These are phyloP conservation scores for Perithous albicinctus DNA, from an alignment of 2,888 invertebrate species.

Conservation along the genomic window DNA sequence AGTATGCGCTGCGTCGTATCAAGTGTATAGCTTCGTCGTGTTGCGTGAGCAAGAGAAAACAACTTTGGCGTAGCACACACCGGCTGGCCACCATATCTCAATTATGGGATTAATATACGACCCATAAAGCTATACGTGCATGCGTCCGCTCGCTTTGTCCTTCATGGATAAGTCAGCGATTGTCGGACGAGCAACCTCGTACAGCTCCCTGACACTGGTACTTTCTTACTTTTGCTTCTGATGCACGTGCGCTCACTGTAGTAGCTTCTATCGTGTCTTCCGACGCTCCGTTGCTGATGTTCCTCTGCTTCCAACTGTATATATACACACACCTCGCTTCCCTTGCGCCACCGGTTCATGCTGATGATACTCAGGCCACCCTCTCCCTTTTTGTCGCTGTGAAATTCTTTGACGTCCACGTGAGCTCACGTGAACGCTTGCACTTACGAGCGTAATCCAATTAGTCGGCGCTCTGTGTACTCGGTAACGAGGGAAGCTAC, in stretches of 20 bases:
- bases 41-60: constrained; percentile 74
- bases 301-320: background rate
- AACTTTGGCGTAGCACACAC: background rate
- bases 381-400: constrained; percentile 50
- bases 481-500: constrained; percentile 63
- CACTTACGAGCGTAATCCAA: constrained; percentile 78
- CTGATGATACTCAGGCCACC: constrained; percentile 46
- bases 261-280: constrained; percentile 31
- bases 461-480: constrained; percentile 72
- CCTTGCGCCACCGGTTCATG: constrained; percentile 30
- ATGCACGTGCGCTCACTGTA: constrained; percentile 27
- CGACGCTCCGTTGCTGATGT: constrained; percentile 26
- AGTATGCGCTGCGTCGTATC: constrained; percentile 51
- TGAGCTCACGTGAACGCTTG: constrained; percentile 40
- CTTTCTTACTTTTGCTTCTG: constrained; percentile 27
- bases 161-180: constrained; percentile 34
- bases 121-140: constrained; percentile 79
- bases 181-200: constrained; percentile 32
- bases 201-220: background rate
- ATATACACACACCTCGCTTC: background rate
- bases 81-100: constrained; percentile 79
- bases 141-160: constrained; percentile 55
- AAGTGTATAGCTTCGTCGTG: constrained; percentile 28
- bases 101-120: constrained; percentile 83
- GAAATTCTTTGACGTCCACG: constrained; percentile 47